Evolutionary conservation across 2,888 invertebrate genomes (phyloP).

Genomic region (Aleiodes testaceus): DNA sequence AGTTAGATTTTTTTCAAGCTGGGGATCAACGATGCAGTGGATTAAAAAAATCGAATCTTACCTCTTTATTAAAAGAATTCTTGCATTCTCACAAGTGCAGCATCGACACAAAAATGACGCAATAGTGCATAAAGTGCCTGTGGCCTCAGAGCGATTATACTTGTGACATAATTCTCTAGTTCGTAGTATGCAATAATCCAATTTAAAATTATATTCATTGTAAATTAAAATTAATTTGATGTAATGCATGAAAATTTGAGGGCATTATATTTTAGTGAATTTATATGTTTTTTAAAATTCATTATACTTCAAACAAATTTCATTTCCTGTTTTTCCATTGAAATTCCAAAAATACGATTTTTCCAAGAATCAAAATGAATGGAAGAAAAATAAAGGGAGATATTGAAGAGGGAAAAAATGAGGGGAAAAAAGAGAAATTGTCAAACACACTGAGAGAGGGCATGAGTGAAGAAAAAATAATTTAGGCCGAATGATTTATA

Average conservation of each 20-base stretch:
- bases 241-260: neutral
- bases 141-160: conserved; percentile 22
- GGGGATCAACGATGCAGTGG: neutral
- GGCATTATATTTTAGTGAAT: neutral
- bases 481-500: conserved; percentile 31
- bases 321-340: conserved; percentile 13
- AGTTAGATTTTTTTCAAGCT: neutral
- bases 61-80: neutral
- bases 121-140: conserved; percentile 7
- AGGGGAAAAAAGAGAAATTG: conserved; percentile 50
- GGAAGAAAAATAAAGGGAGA: conserved; percentile 21
- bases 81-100: neutral
- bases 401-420: neutral
- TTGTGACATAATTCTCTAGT: conserved; percentile 15
- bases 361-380: conserved; percentile 4
- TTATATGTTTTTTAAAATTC: neutral
- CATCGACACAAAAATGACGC: conserved; percentile 25
- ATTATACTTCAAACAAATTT: conserved; percentile 1
- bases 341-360: conserved; percentile 11
- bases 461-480: conserved; percentile 28
- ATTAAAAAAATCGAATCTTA: too few species aligned
- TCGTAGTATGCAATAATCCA: conserved; percentile 25
- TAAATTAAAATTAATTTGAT: neutral
- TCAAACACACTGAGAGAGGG: conserved; percentile 73
- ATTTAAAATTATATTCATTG: conserved; percentile 10